phyloP scores from a whole-genome alignment of 1,140 invertebrate species.

The Saccostrea glomerata region DNA sequence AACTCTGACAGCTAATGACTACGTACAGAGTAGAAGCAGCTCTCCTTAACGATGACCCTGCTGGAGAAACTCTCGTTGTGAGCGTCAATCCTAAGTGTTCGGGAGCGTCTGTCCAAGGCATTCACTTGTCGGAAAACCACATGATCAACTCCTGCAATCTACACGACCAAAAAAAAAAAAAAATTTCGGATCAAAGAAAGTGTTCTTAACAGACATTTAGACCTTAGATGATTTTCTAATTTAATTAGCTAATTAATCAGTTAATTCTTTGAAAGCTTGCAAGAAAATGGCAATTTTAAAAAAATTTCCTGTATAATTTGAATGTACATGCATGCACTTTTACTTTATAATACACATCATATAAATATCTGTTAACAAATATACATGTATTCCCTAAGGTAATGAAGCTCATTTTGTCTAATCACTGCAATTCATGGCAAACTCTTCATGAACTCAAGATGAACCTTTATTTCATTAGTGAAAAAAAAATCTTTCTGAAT shows the following conservation, averaged over 20 bases:
- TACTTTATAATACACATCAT: too few relatives aligned
- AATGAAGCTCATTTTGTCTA: too few relatives aligned
- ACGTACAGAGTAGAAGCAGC: constrained; percentile 95
- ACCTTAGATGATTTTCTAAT: too few relatives aligned
- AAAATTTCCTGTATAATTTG: too few relatives aligned
- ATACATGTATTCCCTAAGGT: too few relatives aligned
- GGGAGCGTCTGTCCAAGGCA: constrained; percentile 87
- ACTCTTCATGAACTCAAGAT: neutral
- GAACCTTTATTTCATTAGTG: neutral
- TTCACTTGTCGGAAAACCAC: constrained; percentile 97
- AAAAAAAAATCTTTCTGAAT: neutral
- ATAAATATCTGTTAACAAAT: too few relatives aligned
- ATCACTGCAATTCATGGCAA: neutral
- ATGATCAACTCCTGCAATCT: constrained; percentile 96
- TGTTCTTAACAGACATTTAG: too few relatives aligned
- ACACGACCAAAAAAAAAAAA: constrained; percentile 72
- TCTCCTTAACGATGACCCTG: constrained; percentile 92
- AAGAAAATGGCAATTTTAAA: too few relatives aligned
- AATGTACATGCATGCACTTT: too few relatives aligned
- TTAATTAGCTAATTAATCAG: too few relatives aligned
- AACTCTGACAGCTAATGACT: too few relatives aligned
- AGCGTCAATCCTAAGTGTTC: constrained; percentile 94
- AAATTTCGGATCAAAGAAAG: neutral
- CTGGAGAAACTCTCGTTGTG: constrained; percentile 95
- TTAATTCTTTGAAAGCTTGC: too few relatives aligned